Percentiles rank a stretch among this genome's conserved stretches.
Evolutionary conservation across 2,888 invertebrate species (phyloP).

Genomic region (Fabriciana adippe): DNA sequence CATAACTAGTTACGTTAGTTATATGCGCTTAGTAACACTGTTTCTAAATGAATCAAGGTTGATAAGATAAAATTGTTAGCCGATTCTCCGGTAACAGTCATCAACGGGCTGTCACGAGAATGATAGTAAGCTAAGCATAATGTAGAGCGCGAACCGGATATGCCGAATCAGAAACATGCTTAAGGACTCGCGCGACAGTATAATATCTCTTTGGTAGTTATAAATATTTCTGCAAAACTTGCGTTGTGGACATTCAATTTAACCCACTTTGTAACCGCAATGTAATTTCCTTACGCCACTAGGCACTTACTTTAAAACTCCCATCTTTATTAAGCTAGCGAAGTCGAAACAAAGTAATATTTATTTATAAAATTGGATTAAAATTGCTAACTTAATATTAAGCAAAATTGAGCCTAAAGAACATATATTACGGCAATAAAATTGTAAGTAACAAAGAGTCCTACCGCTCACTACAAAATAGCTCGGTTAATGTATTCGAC

Average conservation of each 20-base stretch:
- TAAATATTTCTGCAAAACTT: background rate
- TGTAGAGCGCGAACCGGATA: slow-evolving; percentile 37
- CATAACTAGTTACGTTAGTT: slow-evolving; percentile 39
- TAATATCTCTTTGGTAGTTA: background rate
- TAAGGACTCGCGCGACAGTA: slow-evolving; percentile 7
- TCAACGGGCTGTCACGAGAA: slow-evolving; percentile 43
- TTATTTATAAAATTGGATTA: background rate
- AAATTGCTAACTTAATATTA: too few species aligned
- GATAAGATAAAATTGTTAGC: slow-evolving; percentile 61
- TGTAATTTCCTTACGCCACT: background rate
- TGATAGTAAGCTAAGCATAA: slow-evolving; percentile 43
- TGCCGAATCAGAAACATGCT: slow-evolving; percentile 22
- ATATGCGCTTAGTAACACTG: slow-evolving; percentile 50
- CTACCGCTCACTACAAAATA: slow-evolving; percentile 49
- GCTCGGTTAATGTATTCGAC: slow-evolving; percentile 64
- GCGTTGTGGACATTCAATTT: background rate
- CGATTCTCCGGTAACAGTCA: slow-evolving; percentile 51
- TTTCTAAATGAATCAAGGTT: slow-evolving; percentile 65
- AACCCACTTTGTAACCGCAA: slow-evolving; percentile 3
- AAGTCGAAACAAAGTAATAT: background rate
- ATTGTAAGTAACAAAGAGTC: slow-evolving; percentile 28
- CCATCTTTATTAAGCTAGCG: background rate
- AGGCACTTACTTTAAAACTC: background rate
- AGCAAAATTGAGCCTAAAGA: background rate
- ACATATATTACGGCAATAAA: slow-evolving; percentile 6